Evolutionary conservation across 2,113 vertebrate species (phyloP).

Genomic region (Cisticola juncidis): DNA sequence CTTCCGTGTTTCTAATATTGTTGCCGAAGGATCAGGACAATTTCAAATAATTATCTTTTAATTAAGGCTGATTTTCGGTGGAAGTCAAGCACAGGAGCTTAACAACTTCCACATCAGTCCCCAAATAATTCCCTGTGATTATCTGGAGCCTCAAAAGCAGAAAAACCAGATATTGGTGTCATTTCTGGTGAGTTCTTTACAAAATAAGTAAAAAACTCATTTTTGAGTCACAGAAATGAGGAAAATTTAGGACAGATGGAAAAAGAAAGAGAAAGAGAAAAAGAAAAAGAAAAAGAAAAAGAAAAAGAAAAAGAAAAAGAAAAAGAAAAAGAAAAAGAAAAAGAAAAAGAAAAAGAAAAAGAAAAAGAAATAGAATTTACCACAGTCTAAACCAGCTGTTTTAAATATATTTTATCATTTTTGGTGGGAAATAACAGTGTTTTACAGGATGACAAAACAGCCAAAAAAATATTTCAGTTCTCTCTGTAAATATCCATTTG

Average conservation of each 20-base stretch:
- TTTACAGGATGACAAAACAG: not conserved
- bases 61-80: constrained; percentile 41
- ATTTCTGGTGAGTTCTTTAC: not conserved
- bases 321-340: no score
- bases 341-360: no score
- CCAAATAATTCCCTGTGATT: constrained; percentile 16
- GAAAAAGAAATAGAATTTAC: no score
- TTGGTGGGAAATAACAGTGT: not conserved
- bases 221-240: not conserved
- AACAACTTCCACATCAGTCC: constrained; percentile 30
- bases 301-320: no score
- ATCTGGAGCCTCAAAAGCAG: not conserved
- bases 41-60: constrained; percentile 49
- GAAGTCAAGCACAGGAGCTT: constrained; percentile 3
- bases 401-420: not conserved
- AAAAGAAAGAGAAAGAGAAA: no score
- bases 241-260: not conserved
- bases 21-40: not conserved
- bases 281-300: no score
- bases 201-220: not conserved
- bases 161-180: not conserved
- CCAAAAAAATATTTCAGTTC: not conserved
- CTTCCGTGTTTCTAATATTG: constrained; percentile 50
- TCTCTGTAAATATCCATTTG: not conserved
- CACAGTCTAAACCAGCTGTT: not conserved